A percentile compares a stretch with the other conserved stretches of the same genome.
phyloP scores from a whole-genome alignment of 2,797 vertebrate genomes.

The Darevskia nairensis region DNA sequence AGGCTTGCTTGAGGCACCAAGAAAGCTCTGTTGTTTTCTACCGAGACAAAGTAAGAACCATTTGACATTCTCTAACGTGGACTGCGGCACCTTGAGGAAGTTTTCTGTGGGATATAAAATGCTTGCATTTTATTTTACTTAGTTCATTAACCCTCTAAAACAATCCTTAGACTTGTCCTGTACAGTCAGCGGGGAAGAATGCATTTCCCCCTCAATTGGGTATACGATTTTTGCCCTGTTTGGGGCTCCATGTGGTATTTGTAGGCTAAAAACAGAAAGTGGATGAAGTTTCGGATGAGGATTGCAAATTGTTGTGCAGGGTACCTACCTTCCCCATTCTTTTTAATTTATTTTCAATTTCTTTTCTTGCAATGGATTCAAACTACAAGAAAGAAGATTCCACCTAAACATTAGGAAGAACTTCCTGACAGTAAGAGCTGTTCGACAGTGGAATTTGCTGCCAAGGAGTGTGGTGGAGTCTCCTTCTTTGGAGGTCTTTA shows the following conservation, averaged over 20 bases:
- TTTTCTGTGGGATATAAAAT: background rate
- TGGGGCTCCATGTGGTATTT: background rate
- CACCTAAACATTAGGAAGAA: too few species aligned
- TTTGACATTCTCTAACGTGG: background rate
- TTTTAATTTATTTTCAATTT: background rate
- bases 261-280: background rate
- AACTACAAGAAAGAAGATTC: too few species aligned
- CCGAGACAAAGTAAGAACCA: background rate
- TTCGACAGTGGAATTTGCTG: too few species aligned
- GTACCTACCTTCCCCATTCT: background rate
- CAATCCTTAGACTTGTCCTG: background rate
- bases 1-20: background rate
- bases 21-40: conserved; percentile 2
- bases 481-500: too few species aligned
- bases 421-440: too few species aligned
- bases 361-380: too few species aligned
- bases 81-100: background rate
- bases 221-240: background rate
- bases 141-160: background rate
- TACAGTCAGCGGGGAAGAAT: too few species aligned
- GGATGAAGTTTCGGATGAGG: background rate
- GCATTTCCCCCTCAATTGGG: background rate
- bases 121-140: background rate
- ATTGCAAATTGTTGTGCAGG: background rate
- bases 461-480: too few species aligned